Percentiles rank a stretch among this genome's conserved stretches.
phyloP scores from a whole-genome alignment of 2,888 invertebrate species.

The Eristalinus sepulchralis region DNA sequence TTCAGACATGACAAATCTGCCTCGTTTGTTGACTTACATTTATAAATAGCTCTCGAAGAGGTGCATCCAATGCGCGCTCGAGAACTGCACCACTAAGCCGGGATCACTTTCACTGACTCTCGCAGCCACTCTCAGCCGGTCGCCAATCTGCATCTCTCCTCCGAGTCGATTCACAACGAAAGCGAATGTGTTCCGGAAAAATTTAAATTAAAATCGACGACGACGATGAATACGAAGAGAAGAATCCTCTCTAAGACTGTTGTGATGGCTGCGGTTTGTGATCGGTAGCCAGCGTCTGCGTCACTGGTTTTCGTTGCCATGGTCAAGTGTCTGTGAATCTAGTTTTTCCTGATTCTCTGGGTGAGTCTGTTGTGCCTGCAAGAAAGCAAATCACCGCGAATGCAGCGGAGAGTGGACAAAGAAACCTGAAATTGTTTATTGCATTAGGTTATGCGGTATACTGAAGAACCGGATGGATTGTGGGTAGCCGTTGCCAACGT shows the following conservation, averaged over 20 bases:
- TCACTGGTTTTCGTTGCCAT: slow-evolving; percentile 52
- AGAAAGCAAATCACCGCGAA: slow-evolving; percentile 28
- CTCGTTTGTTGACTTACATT: background rate
- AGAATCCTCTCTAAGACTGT: background rate
- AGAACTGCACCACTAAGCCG: background rate
- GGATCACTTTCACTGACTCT: slow-evolving; percentile 59
- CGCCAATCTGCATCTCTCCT: slow-evolving; percentile 27
- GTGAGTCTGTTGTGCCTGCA: slow-evolving; percentile 43
- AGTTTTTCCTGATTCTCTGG: slow-evolving; percentile 66
- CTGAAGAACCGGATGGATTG: slow-evolving; percentile 51
- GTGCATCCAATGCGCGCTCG: background rate
- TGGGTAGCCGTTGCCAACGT: slow-evolving; percentile 6
- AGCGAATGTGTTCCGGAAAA: slow-evolving; percentile 62
- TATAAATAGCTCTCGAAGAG: background rate
- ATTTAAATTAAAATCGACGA: slow-evolving; percentile 41
- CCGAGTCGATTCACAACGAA: slow-evolving; percentile 45
- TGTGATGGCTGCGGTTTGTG: background rate
- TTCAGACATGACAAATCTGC: slow-evolving; percentile 10
- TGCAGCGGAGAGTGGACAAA: slow-evolving; percentile 20
- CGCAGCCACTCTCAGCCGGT: background rate
- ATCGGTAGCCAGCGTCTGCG: background rate
- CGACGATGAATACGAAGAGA: slow-evolving; percentile 10
- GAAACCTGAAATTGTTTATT: slow-evolving; percentile 64
- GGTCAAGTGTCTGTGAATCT: slow-evolving; percentile 61
- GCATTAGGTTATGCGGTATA: slow-evolving; percentile 67